Conservation (phyloP, 2,113 vertebrate species). For the Panthera leo region DNA sequence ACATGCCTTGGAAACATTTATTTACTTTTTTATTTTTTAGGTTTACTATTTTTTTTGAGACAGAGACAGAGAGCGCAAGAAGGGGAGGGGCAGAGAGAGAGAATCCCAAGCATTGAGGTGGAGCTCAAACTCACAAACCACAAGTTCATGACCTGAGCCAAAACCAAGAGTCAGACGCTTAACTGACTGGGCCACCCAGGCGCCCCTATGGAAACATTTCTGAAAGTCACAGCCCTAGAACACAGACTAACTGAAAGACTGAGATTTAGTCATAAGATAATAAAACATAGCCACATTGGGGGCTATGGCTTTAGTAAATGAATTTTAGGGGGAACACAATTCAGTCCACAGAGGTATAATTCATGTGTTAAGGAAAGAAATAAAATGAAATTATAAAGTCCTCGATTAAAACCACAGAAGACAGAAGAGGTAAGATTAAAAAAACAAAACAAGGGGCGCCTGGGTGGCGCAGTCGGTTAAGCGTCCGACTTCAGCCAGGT, state of each 20-base stretch:
- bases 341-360: background rate
- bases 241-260: background rate
- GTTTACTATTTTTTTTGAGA: no score
- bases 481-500: no score
- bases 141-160: no score
- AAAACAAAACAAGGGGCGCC: background rate
- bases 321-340: background rate
- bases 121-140: no score
- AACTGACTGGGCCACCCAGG: no score
- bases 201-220: background rate
- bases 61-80: no score
- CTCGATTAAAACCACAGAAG: background rate
- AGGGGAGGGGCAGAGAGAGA: no score
- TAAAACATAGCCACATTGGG: background rate
- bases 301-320: background rate
- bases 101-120: no score
- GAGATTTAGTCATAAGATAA: background rate
- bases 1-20: background rate
- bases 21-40: no score
- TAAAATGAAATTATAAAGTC: background rate
- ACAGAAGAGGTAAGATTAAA: background rate
- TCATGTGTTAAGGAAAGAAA: background rate
- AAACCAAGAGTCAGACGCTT: no score
- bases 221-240: background rate
- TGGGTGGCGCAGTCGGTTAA: no score